Evolutionary conservation across 2,113 vertebrate genomes (phyloP), one percentile per base, ranked within the genome.

Genomic region (Prionailurus bengalensis): DNA sequence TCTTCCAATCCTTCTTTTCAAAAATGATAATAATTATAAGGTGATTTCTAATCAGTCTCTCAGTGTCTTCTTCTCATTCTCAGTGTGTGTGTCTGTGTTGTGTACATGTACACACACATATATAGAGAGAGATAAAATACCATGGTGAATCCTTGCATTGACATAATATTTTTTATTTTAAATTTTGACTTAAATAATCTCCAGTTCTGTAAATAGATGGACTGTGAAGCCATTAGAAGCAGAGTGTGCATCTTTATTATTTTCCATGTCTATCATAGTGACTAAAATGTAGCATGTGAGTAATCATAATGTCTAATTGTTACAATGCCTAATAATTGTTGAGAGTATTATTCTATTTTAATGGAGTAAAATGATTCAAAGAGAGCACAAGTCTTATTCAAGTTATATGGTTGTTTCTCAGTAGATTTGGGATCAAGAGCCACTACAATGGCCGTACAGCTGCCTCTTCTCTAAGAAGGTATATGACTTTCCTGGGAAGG

Each of bases 401-500:
- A n/a, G 23, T 42, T 21, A 53, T 31, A 27, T 5, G 4, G 21
- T 36, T 55, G 8, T 16, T 66, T 91, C 66, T 91, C 45, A 58
- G 6, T 36, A 58, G 55, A n/a, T 36, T 29, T 5, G 1, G 23
- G 10, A 36, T 45, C 19, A 81, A 70, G 23, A 82, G 4, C 23
- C 8, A 1, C 31, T 33, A 0, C 63, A 31, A 94, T 31, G 3
- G 2, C 31, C 31, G 21, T 7, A 19, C 1, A 14, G 12, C 14
- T 42, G 15, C 23, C 13, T 42, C n/a, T 51, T 53, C 66, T 19
- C 11, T 17, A 21, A 29, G 61, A 86, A 68, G 10, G 33, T 2
- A 33, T 3, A 42, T 61, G 10, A 6, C 15, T 17, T 42, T 63
- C 55, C 19, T 45, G 23, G 33, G 21, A 89, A 84, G 31, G 39